Percentiles rank a stretch among this genome's conserved stretches.
phyloP scores from a whole-genome alignment of 1,140 invertebrate species.

The Cydia amplana region DNA sequence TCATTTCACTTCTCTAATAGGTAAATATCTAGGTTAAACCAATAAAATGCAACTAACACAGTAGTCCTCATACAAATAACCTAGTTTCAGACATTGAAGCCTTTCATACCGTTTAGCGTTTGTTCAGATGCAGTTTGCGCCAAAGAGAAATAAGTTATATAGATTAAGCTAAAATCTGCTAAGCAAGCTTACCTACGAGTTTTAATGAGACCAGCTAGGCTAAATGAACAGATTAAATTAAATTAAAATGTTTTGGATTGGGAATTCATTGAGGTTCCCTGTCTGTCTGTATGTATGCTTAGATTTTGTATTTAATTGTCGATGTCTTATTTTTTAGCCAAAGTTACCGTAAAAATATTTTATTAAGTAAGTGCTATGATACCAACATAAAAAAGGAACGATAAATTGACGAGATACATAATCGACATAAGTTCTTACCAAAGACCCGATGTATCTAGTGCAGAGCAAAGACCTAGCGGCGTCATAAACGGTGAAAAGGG shows the following conservation, averaged over 20 bases:
- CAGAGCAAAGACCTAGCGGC: conserved; percentile 84
- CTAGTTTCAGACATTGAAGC: conserved; percentile 8
- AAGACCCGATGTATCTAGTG: conserved; percentile 85
- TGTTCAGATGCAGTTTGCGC: background rate
- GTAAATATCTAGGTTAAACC: background rate
- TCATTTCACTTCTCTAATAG: too few species aligned
- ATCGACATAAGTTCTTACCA: conserved; percentile 69
- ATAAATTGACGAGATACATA: too few species aligned
- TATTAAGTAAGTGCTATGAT: too few species aligned
- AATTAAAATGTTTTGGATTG: background rate
- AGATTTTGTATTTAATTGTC: too few species aligned
- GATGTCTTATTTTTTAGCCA: too few species aligned
- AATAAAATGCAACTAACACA: background rate
- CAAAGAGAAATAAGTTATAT: background rate
- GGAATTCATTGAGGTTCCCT: background rate
- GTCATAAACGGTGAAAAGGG: conserved; percentile 85
- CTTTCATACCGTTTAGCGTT: background rate
- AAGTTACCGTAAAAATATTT: too few species aligned
- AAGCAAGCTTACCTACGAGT: conserved; percentile 11
- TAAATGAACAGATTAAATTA: background rate
- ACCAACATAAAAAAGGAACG: too few species aligned
- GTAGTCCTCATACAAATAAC: background rate
- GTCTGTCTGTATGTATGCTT: too few species aligned
- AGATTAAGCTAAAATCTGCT: background rate
- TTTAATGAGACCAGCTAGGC: conserved; percentile 1